Evolutionary conservation across 2,888 invertebrate species (phyloP).

Genomic region (Girardia tigrina): DNA sequence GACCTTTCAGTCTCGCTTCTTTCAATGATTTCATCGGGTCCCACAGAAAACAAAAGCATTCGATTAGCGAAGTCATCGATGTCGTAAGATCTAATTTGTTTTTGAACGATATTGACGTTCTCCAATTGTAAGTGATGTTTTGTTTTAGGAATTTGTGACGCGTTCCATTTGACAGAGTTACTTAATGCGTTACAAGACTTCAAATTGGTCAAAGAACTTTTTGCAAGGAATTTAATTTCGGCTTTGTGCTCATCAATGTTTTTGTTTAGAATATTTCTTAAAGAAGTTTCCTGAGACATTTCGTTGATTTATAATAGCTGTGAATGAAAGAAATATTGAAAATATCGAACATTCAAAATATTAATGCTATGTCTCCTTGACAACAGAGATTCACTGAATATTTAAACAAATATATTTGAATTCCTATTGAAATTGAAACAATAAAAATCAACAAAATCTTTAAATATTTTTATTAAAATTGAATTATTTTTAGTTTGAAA

Average conservation of each 20-base stretch:
- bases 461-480: too few species aligned
- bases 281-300: background rate
- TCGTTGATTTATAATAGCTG: too few species aligned
- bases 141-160: background rate
- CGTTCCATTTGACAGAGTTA: background rate
- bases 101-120: too few species aligned
- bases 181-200: background rate
- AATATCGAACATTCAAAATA: too few species aligned
- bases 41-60: background rate
- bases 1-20: background rate
- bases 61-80: background rate
- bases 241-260: slow-evolving; percentile 9
- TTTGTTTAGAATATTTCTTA: slow-evolving; percentile 12
- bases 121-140: background rate
- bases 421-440: too few species aligned
- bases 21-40: background rate
- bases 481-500: too few species aligned
- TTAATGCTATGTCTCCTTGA: too few species aligned
- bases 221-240: background rate
- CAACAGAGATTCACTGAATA: too few species aligned
- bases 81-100: background rate
- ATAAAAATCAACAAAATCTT: too few species aligned
- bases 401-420: too few species aligned
- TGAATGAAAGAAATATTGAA: too few species aligned
- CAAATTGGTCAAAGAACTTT: background rate